Base-by-base conservation (phyloP, 2,113 vertebrate genomes). In the Regulus satrapa region DNA sequence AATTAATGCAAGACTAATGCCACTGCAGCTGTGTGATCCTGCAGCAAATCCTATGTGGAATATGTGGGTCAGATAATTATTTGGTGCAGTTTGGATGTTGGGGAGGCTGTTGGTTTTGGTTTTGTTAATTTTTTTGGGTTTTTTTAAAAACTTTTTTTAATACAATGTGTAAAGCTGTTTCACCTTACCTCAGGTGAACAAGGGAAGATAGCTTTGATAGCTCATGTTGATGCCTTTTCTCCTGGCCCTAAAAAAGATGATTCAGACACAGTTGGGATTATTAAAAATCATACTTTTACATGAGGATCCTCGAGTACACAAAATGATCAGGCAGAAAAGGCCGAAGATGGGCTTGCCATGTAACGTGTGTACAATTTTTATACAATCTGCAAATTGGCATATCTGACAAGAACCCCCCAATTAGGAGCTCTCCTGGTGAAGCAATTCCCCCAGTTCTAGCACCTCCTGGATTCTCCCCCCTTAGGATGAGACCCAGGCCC, bases 271-370 rank as follows among this genome's bases (percentile, higher is more conserved):
- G 5, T 31, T 12, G 45, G 12, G 13, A 12, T 55, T n/a, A 55
- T 36, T 3, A 38, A 45, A 66, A 31, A 8, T n/a, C n/a, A 8
- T 31, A 9, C 21, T 12, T 55, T 79, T 32, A 2, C 36, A 32
- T 46, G 51, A 55, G 26, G 9, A 24, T 36, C 12, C 26, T 36
- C 26, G 45, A 31, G 26, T 46, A 7, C n/a, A 31, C 40, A 45
- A 45, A 55, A 15, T 15, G 20, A 12, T 36, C 26, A 36, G 9
- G 40, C 34, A 36, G 40, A 55, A 55, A 29, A 55, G 12, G 26
- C 26, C 0, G 1, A 54, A 31, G 49, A 36, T 36, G 15, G 1
- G 1, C 32, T 4, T 0, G 0, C 19, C 6, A 1, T 9, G 7
- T 54, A 54, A 79, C 0, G 0, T 0, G 4, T 31, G 32, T 29